Percentiles rank a stretch among this genome's conserved stretches.
Evolutionary conservation across 2,113 vertebrate species (phyloP).

Genomic region (Chionomys nivalis): DNA sequence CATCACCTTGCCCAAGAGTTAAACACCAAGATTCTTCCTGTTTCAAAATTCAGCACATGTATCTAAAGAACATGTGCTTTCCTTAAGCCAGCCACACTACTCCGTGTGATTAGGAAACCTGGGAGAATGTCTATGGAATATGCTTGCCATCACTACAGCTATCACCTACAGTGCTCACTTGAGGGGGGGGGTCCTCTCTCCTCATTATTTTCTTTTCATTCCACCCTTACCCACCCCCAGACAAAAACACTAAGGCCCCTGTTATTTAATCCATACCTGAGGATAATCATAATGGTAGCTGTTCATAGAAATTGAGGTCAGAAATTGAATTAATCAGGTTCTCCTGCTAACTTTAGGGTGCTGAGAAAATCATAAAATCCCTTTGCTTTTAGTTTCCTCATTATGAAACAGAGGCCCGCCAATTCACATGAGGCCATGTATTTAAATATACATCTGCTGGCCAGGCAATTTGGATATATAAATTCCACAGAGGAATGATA

Average conservation of each 20-base stretch:
- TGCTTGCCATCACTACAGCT: conserved; percentile 12
- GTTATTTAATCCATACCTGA: neutral
- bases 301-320: conserved; percentile 29
- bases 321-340: conserved; percentile 36
- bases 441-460: conserved; percentile 48
- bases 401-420: conserved; percentile 31
- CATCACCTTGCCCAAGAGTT: neutral
- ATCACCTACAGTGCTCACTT: neutral
- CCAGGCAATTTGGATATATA: conserved; percentile 50
- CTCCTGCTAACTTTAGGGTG: neutral
- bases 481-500: conserved; percentile 64
- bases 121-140: neutral
- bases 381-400: conserved; percentile 49
- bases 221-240: neutral
- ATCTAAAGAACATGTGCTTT: conserved; percentile 46
- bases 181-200: neutral
- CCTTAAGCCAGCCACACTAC: neutral
- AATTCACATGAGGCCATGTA: neutral
- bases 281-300: neutral
- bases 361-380: conserved; percentile 46
- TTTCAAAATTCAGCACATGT: conserved; percentile 60
- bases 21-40: conserved; percentile 57
- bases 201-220: neutral
- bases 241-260: neutral
- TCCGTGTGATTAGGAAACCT: conserved; percentile 18